Conservation (phyloP, 1,140 invertebrate genomes). For the Ceratina calcarata region DNA sequence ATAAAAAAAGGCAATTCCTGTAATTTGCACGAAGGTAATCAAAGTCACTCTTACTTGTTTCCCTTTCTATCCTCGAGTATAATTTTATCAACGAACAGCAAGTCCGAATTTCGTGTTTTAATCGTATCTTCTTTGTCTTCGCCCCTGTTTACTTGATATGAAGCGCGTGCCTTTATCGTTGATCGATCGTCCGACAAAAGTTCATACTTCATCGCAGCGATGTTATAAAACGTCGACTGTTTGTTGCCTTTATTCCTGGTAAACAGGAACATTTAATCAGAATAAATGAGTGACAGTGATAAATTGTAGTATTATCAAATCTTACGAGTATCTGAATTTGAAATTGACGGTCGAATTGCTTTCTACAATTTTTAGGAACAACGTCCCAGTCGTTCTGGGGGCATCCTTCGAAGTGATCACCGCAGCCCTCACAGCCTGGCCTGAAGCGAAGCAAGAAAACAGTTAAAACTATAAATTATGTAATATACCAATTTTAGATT, state of each 20-base stretch:
- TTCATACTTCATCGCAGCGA: slow-evolving; percentile 68
- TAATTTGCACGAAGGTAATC: not conserved
- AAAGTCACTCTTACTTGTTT: slow-evolving; percentile 63
- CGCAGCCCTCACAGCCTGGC: slow-evolving; percentile 77
- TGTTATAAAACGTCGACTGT: slow-evolving; percentile 64
- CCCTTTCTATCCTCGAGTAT: slow-evolving; percentile 71
- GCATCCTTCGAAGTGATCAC: slow-evolving; percentile 71
- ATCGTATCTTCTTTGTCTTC: slow-evolving; percentile 57
- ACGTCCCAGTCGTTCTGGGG: slow-evolving; percentile 71
- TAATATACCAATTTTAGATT: not conserved
- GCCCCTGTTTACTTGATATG: slow-evolving; percentile 56
- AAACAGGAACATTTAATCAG: slow-evolving; percentile 25
- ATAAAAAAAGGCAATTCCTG: slow-evolving; percentile 12
- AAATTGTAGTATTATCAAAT: not conserved
- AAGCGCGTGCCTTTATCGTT: slow-evolving; percentile 61
- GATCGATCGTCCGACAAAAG: slow-evolving; percentile 48
- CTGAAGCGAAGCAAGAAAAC: slow-evolving; percentile 60
- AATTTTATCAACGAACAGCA: slow-evolving; percentile 65
- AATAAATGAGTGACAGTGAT: not conserved
- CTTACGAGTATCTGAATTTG: slow-evolving; percentile 75
- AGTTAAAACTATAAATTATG: slow-evolving; percentile 33
- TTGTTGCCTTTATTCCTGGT: slow-evolving; percentile 46
- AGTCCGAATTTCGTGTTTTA: slow-evolving; percentile 22
- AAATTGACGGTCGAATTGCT: slow-evolving; percentile 72
- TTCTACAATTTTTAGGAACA: slow-evolving; percentile 72